Evolutionary conservation across 2,797 vertebrate species (phyloP), one percentile per base, ranked within the genome.

Genomic region (Urophycis tenuis): DNA sequence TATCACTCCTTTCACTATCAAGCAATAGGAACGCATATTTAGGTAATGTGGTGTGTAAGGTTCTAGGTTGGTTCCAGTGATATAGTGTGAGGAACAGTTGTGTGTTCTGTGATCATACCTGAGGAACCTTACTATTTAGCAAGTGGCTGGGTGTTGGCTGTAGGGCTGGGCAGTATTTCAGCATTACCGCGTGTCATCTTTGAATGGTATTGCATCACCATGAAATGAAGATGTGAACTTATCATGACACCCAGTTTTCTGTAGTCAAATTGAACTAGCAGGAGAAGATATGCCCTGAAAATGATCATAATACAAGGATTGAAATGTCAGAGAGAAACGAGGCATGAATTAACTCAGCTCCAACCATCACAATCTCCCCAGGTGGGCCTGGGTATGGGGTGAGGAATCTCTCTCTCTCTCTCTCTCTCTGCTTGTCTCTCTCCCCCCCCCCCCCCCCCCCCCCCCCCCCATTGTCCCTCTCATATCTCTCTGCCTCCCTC

Each of bases 141-240:
- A 19, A 49, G 19, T 49, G 45, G 17, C 12, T 25, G 7, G 53
- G 7, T 9, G 53, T n/a, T 45, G 3, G 22, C 17, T 19, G 45
- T 25, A 60, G 22, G 53, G 67, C 25, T 5, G 11, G 25, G 67
- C 25, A 17, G 17, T 64, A 64, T 3, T 14, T 32, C 29, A 70
- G 29, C 32, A 31, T 5, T 31, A 70, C 32, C 11, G 12, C 14
- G 74, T 72, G 32, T 36, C 19, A 30, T 33, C 75, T 32, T 71
- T 53, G 73, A 34, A 74, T 79, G 75, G 35, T 77, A 72, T 70
- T 36, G 74, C 74, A 33, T 83, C 22, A 73, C 80, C 78, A 71
- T 83, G 49, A 73, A 79, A 84, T 25, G 69, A 71, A 25, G 53
- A 60, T 11, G 25, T 60, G 5, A 8, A 25, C 53, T 25, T n/a